Evolutionary conservation across 2,113 vertebrate genomes (phyloP).

Genomic region (Rissa tridactyla): DNA sequence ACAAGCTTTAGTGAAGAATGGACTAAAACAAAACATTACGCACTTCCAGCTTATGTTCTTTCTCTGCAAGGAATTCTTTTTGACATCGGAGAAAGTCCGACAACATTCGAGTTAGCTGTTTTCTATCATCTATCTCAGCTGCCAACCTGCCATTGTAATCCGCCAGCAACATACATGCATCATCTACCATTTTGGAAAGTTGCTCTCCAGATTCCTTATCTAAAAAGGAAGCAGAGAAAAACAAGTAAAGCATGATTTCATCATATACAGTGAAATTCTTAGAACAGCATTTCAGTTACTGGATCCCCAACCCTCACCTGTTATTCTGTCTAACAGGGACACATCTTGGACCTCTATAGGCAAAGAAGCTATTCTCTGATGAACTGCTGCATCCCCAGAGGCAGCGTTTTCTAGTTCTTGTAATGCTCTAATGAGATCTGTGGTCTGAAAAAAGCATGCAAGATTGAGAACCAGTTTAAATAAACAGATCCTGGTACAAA

Average conservation of each 20-base stretch:
- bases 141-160: conserved; percentile 98
- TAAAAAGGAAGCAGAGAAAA: conserved; percentile 56
- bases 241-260: conserved; percentile 15
- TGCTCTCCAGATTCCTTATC: conserved; percentile 82
- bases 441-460: conserved; percentile 80
- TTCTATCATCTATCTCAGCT: conserved; percentile 96
- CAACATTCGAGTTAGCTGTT: conserved; percentile 93
- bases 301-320: conserved; percentile 78
- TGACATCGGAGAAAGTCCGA: conserved; percentile 94
- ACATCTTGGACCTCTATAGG: conserved; percentile 96
- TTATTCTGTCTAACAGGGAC: conserved; percentile 92
- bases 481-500: not conserved
- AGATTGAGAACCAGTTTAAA: conserved; percentile 58
- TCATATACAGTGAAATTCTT: not conserved
- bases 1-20: conserved; percentile 43
- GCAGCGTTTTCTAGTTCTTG: conserved; percentile 98
- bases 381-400: conserved; percentile 91
- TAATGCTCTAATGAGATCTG: conserved; percentile 93
- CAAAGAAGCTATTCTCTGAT: conserved; percentile 93
- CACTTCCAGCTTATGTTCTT: conserved; percentile 99
- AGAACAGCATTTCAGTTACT: not conserved
- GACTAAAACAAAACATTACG: conserved; percentile 81
- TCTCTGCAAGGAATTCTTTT: conserved; percentile 94
- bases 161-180: conserved; percentile 96
- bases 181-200: conserved; percentile 86